Conservation (phyloP, 2,113 vertebrate genomes). For the Opisthocomus hoazin region DNA sequence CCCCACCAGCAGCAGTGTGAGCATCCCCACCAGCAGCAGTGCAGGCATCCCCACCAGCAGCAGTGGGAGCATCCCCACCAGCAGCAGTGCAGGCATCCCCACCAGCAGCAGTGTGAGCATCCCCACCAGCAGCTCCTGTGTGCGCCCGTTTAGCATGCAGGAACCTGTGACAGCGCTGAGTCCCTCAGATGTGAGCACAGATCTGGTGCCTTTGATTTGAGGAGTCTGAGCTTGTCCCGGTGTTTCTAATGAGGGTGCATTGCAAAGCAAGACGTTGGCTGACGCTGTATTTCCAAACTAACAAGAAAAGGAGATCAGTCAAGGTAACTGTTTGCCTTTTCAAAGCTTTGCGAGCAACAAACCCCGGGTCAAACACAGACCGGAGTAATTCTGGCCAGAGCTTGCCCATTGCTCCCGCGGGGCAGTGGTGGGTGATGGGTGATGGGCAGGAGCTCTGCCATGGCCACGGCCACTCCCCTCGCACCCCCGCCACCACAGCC, state of each 20-base stretch:
- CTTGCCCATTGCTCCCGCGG: accelerated
- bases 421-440: background rate
- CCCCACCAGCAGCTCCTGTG: background rate
- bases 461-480: background rate
- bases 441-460: background rate
- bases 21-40: accelerated
- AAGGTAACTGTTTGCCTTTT: background rate
- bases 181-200: background rate
- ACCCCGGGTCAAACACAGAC: background rate
- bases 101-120: accelerated
- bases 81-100: no score
- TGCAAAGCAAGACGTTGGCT: background rate
- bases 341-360: background rate
- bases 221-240: background rate
- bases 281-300: background rate
- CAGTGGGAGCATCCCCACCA: background rate
- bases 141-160: accelerated
- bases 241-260: background rate
- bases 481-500: accelerated
- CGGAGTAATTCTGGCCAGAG: background rate
- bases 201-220: background rate
- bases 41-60: background rate
- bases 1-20: background rate
- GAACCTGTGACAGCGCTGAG: background rate
- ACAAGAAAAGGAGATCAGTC: background rate